Base-by-base conservation (phyloP, 2,888 invertebrate species). In the Watsonalla cultraria region DNA sequence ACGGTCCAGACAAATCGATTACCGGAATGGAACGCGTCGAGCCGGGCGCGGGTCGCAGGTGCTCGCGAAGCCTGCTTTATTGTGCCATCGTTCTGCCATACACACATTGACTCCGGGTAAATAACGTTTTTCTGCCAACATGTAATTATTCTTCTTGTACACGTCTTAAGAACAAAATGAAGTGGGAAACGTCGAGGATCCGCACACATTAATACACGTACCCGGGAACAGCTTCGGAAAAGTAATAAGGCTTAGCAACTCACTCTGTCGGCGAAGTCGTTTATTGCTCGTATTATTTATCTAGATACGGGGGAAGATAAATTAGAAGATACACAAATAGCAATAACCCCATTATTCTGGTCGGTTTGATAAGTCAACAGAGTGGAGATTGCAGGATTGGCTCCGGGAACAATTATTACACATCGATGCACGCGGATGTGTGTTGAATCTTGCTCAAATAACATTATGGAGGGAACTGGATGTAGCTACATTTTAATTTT, bases 1-100 rank as follows among this genome's bases (percentile, higher is more conserved):
- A 59, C 74, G 62, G 82, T 81, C 85, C 86, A 86, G 86, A 87
- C 86, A 73, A 84, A 87, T 86, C 87, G 87, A 87, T 87, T 81
- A 69, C 73, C 73, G 68, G 80, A 71, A 76, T 76, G 80, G 73
- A 67, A 74, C 68, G 74, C 75, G 74, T 76, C 71, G 70, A 62
- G 46, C 53, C 14, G 37, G 49, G 46, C 24, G 15, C 24, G 46
- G 63, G 68, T 62, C 72, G 72, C 84, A 86, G 86, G 85, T 86
- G 85, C 77, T 65, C 60, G 57, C 64, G 78, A 77, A 68, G 73
- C 68, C 64, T 71, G 66, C 72, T 79, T 74, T 76, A 81, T 77
- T 72, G 66, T 74, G 55, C 64, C 67, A 64, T 67, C 68, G 57
- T 63, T 61, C 62, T 52, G 55, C 60, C 66, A 65, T 60, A 72